Evolutionary conservation across 2,797 vertebrate species (phyloP).

Genomic region (Cynodonichthys magdalenae): DNA sequence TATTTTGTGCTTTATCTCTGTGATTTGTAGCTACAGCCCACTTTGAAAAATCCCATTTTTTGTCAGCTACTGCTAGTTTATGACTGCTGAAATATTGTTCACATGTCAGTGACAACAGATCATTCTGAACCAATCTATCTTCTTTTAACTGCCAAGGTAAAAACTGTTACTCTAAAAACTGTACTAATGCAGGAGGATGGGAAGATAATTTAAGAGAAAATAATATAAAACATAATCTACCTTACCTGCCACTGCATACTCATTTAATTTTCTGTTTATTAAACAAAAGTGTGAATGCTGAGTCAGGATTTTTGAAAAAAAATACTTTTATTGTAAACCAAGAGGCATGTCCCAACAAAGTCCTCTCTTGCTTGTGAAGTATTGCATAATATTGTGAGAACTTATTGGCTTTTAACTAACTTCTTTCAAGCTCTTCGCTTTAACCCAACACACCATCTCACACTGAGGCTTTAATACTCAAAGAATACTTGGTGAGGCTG

Average conservation of each 20-base stretch:
- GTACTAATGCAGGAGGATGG: too few species aligned
- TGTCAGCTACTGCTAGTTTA: slow-evolving; percentile 28
- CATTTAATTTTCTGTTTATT: too few species aligned
- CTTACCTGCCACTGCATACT: too few species aligned
- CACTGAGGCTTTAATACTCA: slow-evolving; percentile 43
- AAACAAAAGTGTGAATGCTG: too few species aligned
- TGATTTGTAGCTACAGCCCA: slow-evolving; percentile 62
- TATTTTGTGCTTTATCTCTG: slow-evolving; percentile 52
- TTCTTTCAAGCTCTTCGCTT: slow-evolving; percentile 10
- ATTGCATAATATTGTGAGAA: too few species aligned
- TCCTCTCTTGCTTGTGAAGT: too few species aligned
- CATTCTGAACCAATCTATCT: neutral
- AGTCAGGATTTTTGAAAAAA: too few species aligned
- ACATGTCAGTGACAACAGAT: slow-evolving; percentile 10
- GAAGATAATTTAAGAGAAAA: too few species aligned
- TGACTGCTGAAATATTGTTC: slow-evolving; percentile 15
- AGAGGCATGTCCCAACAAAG: too few species aligned
- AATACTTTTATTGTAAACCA: too few species aligned
- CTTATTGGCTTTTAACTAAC: too few species aligned
- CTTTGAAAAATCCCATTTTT: slow-evolving; percentile 35
- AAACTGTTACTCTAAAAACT: neutral
- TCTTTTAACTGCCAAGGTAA: neutral
- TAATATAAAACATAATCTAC: too few species aligned
- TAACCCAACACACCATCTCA: slow-evolving; percentile 28
- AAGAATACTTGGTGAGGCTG: slow-evolving; percentile 53